These are phyloP conservation scores for Bothrops jararaca DNA, from an alignment of 2,113 vertebrate species.

Conservation along the genomic window DNA sequence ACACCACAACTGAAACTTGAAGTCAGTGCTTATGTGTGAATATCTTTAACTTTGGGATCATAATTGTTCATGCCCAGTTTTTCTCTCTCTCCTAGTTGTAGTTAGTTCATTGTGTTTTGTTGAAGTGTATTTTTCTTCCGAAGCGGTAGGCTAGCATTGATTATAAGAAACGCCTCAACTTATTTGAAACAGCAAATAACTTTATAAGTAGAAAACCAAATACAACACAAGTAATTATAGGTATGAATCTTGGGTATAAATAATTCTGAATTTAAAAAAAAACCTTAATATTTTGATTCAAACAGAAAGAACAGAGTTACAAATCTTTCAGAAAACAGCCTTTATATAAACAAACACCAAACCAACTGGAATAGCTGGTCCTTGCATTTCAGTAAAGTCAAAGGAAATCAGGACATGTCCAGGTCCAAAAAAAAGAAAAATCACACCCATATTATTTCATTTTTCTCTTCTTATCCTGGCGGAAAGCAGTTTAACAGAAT, in stretches of 20 bases:
- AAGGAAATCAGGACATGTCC: background rate
- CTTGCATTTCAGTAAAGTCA: background rate
- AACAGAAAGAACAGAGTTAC: background rate
- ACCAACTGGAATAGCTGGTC: background rate
- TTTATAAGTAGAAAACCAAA: background rate
- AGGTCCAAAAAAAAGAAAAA: background rate
- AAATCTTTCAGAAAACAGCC: background rate
- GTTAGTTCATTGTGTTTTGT: background rate
- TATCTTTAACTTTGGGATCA: background rate
- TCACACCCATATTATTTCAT: background rate
- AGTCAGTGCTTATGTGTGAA: background rate
- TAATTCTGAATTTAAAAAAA: background rate
- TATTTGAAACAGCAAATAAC: slow-evolving; percentile 24
- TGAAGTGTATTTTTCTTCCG: too few relatives aligned
- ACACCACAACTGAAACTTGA: background rate
- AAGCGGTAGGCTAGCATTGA: background rate
- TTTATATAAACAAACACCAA: background rate
- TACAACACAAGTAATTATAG: background rate
- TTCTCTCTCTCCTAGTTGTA: background rate
- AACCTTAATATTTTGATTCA: background rate
- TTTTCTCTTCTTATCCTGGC: background rate
- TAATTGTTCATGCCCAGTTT: background rate
- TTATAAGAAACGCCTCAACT: background rate
- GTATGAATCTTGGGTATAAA: background rate
- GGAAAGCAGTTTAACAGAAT: background rate